These are phyloP conservation scores for Pseudochirops corinnae DNA, from an alignment of 2,797 vertebrate species.

Conservation along the genomic window DNA sequence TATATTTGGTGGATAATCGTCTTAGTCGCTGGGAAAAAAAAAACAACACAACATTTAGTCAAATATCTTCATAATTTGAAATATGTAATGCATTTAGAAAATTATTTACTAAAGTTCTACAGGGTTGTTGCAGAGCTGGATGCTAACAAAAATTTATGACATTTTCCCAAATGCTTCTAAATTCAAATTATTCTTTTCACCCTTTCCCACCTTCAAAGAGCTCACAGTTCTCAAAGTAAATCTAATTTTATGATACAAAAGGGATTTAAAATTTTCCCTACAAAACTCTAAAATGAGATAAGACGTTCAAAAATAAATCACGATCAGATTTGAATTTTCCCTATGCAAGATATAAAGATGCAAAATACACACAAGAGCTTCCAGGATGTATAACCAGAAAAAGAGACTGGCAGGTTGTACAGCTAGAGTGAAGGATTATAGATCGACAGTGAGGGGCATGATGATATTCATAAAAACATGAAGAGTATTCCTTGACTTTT, in stretches of 20 bases:
- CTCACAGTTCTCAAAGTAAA: conserved; percentile 48
- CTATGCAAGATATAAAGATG: background rate
- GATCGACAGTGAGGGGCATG: background rate
- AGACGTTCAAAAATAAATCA: background rate
- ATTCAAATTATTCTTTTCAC: conserved; percentile 23
- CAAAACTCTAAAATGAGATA: conserved; percentile 18
- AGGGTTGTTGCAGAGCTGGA: background rate
- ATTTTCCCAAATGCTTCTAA: conserved; percentile 53
- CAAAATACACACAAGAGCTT: background rate
- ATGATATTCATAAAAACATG: background rate
- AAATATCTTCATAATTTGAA: conserved; percentile 67
- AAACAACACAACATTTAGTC: conserved; percentile 67
- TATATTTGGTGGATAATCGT: conserved; percentile 97
- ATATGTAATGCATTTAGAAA: conserved; percentile 65
- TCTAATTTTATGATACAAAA: conserved; percentile 47
- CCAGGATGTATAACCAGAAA: background rate
- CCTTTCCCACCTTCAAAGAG: conserved; percentile 36
- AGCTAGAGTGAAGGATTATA: background rate
- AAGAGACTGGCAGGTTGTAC: background rate
- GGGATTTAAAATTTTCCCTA: conserved; percentile 49
- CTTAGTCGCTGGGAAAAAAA: conserved; percentile 92
- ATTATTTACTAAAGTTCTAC: conserved; percentile 45
- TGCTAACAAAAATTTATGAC: conserved; percentile 46
- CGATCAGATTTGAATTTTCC: background rate
- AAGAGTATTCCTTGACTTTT: background rate